Evolutionary conservation across 30 jellyfish, hydroid and myxozoan species (phyloP).

Genomic region (Nemopilema nomurai): DNA sequence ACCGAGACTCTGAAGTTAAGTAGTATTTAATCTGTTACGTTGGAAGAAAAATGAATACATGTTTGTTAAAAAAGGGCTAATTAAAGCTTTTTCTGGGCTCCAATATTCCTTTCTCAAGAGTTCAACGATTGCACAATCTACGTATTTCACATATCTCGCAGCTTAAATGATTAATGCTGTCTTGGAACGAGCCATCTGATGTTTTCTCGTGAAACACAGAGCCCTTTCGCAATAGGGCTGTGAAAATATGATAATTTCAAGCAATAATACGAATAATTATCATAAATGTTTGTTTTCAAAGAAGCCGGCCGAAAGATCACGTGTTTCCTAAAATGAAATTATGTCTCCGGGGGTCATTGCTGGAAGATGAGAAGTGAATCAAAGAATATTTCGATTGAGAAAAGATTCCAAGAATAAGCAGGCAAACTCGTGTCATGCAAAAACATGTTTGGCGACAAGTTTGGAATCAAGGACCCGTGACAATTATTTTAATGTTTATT

Average conservation of each 20-base stretch:
- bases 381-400: no score
- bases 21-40: no score
- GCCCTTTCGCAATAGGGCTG: conserved; percentile 35
- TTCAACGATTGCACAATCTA: neutral
- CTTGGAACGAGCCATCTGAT: conserved; percentile 14
- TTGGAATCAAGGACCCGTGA: no score
- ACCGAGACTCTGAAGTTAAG: no score
- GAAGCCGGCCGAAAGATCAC: conserved; percentile 28
- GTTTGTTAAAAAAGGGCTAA: no score
- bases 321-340: neutral
- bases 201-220: conserved; percentile 6
- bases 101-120: neutral
- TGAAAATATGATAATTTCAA: conserved; percentile 29
- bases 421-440: no score
- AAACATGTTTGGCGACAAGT: no score
- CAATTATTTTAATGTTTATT: no score
- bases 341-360: neutral
- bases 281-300: conserved; percentile 20
- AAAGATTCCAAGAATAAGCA: no score
- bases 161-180: conserved; percentile 12
- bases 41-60: no score
- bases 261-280: conserved; percentile 24
- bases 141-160: neutral
- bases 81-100: neutral
- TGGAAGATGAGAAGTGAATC: neutral